These are phyloP conservation scores for Petrolisthes manimaculis DNA, from an alignment of 2,888 invertebrate species.

Conservation along the genomic window DNA sequence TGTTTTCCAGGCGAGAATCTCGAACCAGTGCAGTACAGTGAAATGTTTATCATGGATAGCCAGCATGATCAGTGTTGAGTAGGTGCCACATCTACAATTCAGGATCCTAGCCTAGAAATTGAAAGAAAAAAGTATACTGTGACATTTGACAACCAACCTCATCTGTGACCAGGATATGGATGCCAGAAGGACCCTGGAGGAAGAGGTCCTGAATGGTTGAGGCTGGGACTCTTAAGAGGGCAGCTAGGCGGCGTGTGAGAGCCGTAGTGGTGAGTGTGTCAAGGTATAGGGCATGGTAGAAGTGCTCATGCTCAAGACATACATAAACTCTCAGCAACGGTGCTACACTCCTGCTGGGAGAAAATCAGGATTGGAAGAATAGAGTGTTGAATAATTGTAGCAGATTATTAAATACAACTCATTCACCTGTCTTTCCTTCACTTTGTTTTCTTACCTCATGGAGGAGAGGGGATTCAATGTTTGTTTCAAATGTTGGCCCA, in stretches of 20 bases:
- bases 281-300: slow-evolving; percentile 87
- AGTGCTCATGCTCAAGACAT: slow-evolving; percentile 76
- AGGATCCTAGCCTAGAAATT: too few relatives aligned
- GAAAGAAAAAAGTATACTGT: too few relatives aligned
- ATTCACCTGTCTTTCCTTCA: too few relatives aligned
- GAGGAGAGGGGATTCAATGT: too few relatives aligned
- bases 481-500: too few relatives aligned
- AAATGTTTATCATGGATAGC: neutral
- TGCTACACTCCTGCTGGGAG: slow-evolving; percentile 75
- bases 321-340: slow-evolving; percentile 88
- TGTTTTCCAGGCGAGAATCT: too few relatives aligned
- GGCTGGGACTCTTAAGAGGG: slow-evolving; percentile 73
- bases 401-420: neutral
- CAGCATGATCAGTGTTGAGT: too few relatives aligned
- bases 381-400: neutral
- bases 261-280: slow-evolving; percentile 78
- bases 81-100: too few relatives aligned
- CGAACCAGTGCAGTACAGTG: neutral
- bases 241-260: slow-evolving; percentile 77
- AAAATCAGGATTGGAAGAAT: neutral
- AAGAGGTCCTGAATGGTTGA: slow-evolving; percentile 76
- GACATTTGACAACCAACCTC: slow-evolving; percentile 72
- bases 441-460: neutral
- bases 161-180: slow-evolving; percentile 86
- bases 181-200: slow-evolving; percentile 85